phyloP scores from a whole-genome alignment of 2,113 vertebrate genomes.

The Madoqua kirkii region DNA sequence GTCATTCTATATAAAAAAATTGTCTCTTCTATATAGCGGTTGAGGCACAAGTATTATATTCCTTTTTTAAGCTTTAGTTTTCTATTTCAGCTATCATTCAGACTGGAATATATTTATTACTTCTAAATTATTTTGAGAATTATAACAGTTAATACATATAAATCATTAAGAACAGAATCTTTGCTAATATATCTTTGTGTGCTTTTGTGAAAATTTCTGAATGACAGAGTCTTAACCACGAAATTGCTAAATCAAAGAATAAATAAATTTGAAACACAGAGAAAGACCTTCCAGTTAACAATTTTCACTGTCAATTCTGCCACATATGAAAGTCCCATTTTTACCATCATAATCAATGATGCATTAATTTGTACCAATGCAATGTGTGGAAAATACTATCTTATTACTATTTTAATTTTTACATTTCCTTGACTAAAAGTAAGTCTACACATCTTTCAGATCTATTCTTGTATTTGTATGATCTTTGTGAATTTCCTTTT shows the following conservation, averaged over 20 bases:
- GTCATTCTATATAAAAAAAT: neutral
- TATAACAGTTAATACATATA: neutral
- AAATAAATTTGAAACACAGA: neutral
- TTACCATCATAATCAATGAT: neutral
- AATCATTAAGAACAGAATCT: neutral
- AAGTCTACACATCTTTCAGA: neutral
- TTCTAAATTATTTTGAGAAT: neutral
- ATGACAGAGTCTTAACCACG: neutral
- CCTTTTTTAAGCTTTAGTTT: neutral
- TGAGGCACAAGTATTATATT: neutral
- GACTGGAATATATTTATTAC: neutral
- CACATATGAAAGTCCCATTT: neutral
- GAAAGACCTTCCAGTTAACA: neutral
- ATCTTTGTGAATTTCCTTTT: neutral
- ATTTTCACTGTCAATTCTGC: neutral
- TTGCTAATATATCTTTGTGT: neutral
- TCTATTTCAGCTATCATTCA: neutral
- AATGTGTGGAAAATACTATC: neutral
- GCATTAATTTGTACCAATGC: neutral
- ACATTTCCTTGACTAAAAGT: neutral
- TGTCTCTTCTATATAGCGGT: neutral
- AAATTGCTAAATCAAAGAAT: neutral
- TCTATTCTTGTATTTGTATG: neutral
- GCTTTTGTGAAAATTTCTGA: neutral
- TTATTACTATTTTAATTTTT: neutral